Evolutionary conservation across 2,113 vertebrate species (phyloP), one percentile per base, ranked within the genome.

Genomic region (Pangasianodon gigas): DNA sequence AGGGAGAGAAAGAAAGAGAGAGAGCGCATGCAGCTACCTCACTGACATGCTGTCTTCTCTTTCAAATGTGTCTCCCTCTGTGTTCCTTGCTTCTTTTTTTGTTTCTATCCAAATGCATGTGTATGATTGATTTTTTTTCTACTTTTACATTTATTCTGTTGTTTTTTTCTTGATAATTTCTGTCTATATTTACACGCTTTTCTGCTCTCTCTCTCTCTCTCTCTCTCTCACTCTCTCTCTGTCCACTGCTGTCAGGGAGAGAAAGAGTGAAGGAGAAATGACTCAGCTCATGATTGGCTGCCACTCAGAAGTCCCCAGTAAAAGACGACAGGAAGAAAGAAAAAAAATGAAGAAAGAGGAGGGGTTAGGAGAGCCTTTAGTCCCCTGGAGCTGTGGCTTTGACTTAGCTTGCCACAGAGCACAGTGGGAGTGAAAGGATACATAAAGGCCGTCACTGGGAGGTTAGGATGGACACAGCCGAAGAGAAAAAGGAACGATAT

Each of bases 281-380:
- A 95, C 94, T 96, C 92, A 89, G 92, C 93, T 91, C 92, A 94
- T 96, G 95, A 96, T 96, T 96, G 96, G 96, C 94, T 96, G 95
- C 95, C 95, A 96, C 96, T 96, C 94, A 96, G 93, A 95, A 95
- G 94, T 96, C 95, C 87, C 94, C 88, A 89, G 95, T 95, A 95
- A 95, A 96, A 95, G 93, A 93, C 90, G 91, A 90, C 80, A 83
- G 74, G 29, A 87, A 90, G 87, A 82, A 85, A 85, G 80, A 89
- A 32, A 56, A 62, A 69, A 87, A 48, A 87, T 75, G 52, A 54
- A 48, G 86, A 89, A 74, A 65, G 6, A 32, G 26, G 84, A 75
- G 87, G 82, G 88, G 29, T 86, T 90, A 18, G 90, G 51, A 93
- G 75, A 93, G 87, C 92, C 93, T 93, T 92, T 91, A 93, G 93